These are phyloP conservation scores for Venustoraphidia nigricollis DNA, from an alignment of 2,888 invertebrate species.

Conservation along the genomic window DNA sequence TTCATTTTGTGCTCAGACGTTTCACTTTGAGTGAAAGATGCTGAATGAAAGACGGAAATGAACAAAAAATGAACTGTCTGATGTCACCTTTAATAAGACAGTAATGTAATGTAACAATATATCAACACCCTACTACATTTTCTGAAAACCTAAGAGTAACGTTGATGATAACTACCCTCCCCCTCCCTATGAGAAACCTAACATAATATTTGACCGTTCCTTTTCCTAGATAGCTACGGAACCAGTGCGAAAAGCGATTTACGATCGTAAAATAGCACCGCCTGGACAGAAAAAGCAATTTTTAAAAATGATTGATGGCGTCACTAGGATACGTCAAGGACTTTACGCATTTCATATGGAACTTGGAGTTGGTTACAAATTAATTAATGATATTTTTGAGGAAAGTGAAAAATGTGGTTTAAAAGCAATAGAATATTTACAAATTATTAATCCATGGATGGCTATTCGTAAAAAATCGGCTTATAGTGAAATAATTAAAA, in stretches of 20 bases:
- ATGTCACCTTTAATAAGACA: too few species aligned
- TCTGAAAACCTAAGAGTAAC: too few species aligned
- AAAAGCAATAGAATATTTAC: conserved; percentile 40
- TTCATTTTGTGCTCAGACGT: too few species aligned
- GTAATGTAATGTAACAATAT: too few species aligned
- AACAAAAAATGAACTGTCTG: too few species aligned
- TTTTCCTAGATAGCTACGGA: conserved; percentile 42
- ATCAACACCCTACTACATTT: too few species aligned
- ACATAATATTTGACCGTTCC: too few species aligned
- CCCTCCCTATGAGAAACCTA: too few species aligned
- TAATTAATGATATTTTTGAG: conserved; percentile 46
- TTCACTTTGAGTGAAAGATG: too few species aligned
- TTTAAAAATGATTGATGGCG: conserved; percentile 41
- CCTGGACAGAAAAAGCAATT: conserved; percentile 39
- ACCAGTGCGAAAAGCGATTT: conserved; percentile 40
- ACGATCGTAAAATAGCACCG: conserved; percentile 43
- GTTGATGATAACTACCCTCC: too few species aligned
- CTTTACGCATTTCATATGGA: conserved; percentile 55
- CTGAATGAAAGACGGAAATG: too few species aligned
- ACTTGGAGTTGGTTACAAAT: conserved; percentile 45
- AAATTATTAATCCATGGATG: conserved; percentile 36
- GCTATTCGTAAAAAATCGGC: conserved; percentile 35
- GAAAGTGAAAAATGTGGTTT: conserved; percentile 58
- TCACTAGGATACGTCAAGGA: conserved; percentile 38
- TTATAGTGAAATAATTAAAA: conserved; percentile 36